A percentile compares a stretch with the other conserved stretches of the same genome.
Conservation (phyloP, 2,888 invertebrate genomes). For the Leptopilina myrica region DNA sequence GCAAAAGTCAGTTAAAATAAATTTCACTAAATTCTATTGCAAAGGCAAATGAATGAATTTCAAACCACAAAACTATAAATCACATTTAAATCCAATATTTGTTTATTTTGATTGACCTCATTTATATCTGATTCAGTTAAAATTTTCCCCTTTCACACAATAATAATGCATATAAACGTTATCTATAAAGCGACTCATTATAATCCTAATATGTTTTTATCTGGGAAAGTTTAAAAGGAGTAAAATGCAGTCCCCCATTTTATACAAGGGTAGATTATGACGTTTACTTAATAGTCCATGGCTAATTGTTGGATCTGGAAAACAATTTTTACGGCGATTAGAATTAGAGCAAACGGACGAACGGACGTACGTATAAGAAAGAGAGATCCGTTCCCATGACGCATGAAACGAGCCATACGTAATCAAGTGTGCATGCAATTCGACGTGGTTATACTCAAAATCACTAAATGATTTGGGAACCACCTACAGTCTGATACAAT, state of each 20-base stretch:
- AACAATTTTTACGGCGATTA: conserved; percentile 75
- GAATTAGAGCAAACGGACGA: conserved; percentile 67
- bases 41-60: too few relatives aligned
- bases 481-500: conserved; percentile 50
- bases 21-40: too few relatives aligned
- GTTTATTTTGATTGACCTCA: background rate
- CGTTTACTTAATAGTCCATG: conserved; percentile 66
- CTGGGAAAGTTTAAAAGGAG: conserved; percentile 22
- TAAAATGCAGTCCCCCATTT: background rate
- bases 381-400: conserved; percentile 71
- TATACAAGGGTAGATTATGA: conserved; percentile 20
- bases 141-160: background rate
- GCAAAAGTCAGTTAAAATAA: too few relatives aligned
- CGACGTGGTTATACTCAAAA: conserved; percentile 64
- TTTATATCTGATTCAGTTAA: background rate
- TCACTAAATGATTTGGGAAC: conserved; percentile 74
- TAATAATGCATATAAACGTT: background rate
- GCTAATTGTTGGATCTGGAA: conserved; percentile 63
- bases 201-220: background rate
- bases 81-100: background rate
- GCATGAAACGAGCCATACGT: conserved; percentile 68
- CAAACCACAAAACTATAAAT: background rate
- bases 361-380: conserved; percentile 15
- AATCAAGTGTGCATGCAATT: conserved; percentile 71
- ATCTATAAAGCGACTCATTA: background rate